These are phyloP conservation scores for Cepphus grylle DNA, from an alignment of 2,113 vertebrate species.

Conservation along the genomic window DNA sequence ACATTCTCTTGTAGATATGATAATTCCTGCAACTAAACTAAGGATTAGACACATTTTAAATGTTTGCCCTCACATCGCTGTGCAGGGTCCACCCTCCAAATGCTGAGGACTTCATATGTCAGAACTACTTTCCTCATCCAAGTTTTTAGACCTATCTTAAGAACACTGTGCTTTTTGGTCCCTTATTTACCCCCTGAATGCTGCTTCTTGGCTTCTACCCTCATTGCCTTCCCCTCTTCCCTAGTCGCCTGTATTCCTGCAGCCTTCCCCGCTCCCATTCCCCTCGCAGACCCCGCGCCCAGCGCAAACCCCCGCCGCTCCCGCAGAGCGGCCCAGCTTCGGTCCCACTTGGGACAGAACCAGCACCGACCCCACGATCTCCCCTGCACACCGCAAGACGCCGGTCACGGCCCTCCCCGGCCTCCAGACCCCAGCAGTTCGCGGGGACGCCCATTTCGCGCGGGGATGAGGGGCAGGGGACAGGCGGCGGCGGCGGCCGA, in stretches of 20 bases:
- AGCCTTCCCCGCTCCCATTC: not conserved
- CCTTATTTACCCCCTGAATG: not conserved
- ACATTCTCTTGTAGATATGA: not conserved
- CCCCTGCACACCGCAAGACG: not conserved
- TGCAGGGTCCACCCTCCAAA: not conserved
- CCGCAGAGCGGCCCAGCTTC: not conserved
- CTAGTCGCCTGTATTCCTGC: not conserved
- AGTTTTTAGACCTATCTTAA: too few species aligned
- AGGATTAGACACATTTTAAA: not conserved
- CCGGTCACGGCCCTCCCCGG: too few species aligned
- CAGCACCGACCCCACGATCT: not conserved
- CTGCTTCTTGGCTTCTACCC: not conserved
- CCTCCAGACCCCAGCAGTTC: not conserved
- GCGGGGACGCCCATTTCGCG: rapidly evolving
- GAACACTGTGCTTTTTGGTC: not conserved
- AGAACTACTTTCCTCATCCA: not conserved
- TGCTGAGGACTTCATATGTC: rapidly evolving
- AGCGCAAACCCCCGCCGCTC: not conserved
- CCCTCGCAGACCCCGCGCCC: not conserved
- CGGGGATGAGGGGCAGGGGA: too few species aligned
- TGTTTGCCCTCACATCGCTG: not conserved
- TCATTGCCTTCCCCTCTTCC: not conserved
- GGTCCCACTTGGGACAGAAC: rapidly evolving
- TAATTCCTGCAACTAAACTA: not conserved
- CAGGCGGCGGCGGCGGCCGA: too few species aligned